phyloP scores from a whole-genome alignment of 2,888 invertebrate genomes.

The Pachymerium ferrugineum region DNA sequence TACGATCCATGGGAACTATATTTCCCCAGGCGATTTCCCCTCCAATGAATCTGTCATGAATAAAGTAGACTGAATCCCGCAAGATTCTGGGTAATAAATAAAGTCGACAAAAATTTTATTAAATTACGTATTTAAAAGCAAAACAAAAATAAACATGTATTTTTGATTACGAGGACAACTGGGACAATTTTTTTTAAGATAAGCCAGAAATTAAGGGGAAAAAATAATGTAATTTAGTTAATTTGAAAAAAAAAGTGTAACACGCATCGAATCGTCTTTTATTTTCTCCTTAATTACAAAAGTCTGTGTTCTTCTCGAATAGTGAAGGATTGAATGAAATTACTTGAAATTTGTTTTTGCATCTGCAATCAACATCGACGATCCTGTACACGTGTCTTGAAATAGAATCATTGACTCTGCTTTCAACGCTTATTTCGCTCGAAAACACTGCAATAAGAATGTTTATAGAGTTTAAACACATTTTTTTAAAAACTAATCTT shows the following conservation, averaged over 20 bases:
- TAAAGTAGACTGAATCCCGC: slow-evolving; percentile 33
- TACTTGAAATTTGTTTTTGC: background rate
- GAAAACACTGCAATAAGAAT: background rate
- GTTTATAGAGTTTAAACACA: background rate
- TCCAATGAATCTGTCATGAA: slow-evolving; percentile 36
- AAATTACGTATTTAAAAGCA: background rate
- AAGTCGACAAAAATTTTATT: background rate
- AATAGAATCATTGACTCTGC: background rate
- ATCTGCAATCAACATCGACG: background rate
- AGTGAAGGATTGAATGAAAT: background rate
- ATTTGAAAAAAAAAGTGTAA: background rate
- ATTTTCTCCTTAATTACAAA: background rate
- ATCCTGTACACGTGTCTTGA: background rate
- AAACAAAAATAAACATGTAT: background rate
- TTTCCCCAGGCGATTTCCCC: slow-evolving; percentile 34
- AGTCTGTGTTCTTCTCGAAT: background rate
- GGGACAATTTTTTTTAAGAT: background rate
- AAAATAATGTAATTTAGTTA: background rate
- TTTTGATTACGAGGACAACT: background rate
- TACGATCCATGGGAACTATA: slow-evolving; percentile 37
- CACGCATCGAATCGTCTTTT: background rate
- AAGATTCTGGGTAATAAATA: slow-evolving; percentile 23
- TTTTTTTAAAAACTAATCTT: background rate
- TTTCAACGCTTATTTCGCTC: background rate
- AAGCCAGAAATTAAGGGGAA: slow-evolving; percentile 1